phyloP scores from a whole-genome alignment of 2,113 vertebrate genomes.

The Rhea americana region DNA sequence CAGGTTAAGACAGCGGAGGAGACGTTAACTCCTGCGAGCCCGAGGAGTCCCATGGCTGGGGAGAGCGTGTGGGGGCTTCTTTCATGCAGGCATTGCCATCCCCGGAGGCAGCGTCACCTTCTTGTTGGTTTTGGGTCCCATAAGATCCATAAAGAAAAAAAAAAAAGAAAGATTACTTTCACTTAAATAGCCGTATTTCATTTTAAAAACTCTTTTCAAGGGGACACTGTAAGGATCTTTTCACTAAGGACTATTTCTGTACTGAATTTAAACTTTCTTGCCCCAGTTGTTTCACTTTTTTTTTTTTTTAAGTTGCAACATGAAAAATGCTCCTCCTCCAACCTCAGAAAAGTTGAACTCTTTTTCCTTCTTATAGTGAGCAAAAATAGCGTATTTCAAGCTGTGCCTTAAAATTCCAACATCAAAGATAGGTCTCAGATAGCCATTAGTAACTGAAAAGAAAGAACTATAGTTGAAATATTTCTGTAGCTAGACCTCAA shows the following conservation, averaged over 20 bases:
- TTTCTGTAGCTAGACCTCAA: neutral
- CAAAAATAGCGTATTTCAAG: neutral
- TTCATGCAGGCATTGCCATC: neutral
- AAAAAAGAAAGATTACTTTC: neutral
- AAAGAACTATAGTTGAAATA: neutral
- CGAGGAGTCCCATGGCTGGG: neutral
- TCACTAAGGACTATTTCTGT: neutral
- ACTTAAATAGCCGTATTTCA: neutral
- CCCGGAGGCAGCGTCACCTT: accelerated
- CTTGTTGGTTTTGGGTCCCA: neutral
- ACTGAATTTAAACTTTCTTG: neutral
- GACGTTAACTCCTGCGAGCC: neutral
- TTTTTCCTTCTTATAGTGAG: neutral
- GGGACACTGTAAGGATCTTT: neutral
- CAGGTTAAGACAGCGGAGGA: neutral
- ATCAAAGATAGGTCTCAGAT: neutral
- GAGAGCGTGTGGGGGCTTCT: neutral
- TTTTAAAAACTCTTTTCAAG: neutral
- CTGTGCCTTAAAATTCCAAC: neutral
- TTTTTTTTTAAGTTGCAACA: neutral
- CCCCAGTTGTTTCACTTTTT: neutral
- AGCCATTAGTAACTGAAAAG: neutral
- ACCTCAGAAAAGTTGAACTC: neutral
- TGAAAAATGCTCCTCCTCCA: neutral
- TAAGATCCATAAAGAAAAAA: neutral